Percentiles rank a stretch among this genome's conserved stretches.
Evolutionary conservation across 2,113 vertebrate genomes (phyloP).

Genomic region (Cepphus grylle): DNA sequence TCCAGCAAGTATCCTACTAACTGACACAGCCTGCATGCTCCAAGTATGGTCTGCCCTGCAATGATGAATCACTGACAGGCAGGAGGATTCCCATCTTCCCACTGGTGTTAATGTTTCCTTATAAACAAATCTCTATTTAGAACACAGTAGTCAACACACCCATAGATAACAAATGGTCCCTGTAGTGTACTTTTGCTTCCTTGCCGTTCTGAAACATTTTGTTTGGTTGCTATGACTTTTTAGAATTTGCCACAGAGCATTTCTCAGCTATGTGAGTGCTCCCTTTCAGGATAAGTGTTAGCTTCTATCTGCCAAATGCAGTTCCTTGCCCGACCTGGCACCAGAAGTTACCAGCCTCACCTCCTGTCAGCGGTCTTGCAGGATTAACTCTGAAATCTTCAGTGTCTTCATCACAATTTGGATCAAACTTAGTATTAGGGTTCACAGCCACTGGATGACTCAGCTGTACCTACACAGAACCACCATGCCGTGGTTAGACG

Average conservation of each 20-base stretch:
- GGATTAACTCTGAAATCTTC: background rate
- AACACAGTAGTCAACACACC: background rate
- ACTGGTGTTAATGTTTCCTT: background rate
- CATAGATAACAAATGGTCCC: background rate
- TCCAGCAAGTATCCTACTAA: background rate
- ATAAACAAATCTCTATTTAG: background rate
- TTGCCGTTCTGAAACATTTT: background rate
- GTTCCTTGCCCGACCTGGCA: background rate
- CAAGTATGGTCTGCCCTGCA: fast-evolving
- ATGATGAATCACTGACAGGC: background rate
- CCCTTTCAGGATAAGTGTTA: background rate
- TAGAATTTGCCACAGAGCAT: background rate
- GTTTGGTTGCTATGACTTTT: background rate
- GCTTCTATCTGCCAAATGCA: background rate
- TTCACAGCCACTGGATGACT: background rate
- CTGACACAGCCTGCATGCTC: background rate
- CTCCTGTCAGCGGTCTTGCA: background rate
- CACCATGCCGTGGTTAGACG: too few species aligned
- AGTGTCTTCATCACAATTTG: background rate
- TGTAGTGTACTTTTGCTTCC: background rate
- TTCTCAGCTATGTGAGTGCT: background rate
- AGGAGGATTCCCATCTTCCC: background rate
- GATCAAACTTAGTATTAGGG: background rate
- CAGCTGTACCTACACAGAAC: background rate
- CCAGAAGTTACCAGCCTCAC: background rate